Base-by-base conservation (phyloP, 2,113 vertebrate species). In the Probosciger aterrimus region DNA sequence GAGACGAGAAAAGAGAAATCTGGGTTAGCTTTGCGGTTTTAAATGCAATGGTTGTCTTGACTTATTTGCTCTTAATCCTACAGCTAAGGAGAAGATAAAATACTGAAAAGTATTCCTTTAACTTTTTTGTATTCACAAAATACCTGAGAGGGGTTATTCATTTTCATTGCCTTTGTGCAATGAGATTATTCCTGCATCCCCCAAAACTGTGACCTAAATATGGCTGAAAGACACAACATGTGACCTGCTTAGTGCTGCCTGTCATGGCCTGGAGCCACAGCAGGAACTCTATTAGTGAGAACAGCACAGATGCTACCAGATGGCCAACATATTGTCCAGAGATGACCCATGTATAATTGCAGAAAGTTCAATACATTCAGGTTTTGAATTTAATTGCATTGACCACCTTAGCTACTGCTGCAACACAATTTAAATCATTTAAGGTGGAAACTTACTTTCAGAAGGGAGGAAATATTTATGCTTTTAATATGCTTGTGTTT, bases 291-390 rank as follows among this genome's bases (percentile, higher is more conserved):
- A 98, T 99, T 98, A 99, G 98, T 98, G 98, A 98, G 98, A 98
- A 98, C 93, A 96, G 98, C 98, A 98, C 99, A 99, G 98, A 99
- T 99, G 99, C 98, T 98, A 98, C 98, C 99, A 99, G 99, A 99
- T 99, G 99, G 99, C 98, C 97, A 98, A 98, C 99, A 99, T 99
- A 99, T 99, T 99, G 99, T 99, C 98, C 98, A 98, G 98, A 98
- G 98, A 97, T 98, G 98, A 99, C 98, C 98, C 98, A 98, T 97
- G 98, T 98, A 98, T 99, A 99, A 99, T 99, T 98, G 98, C 98
- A 98, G 97, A 98, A 98, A 98, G 98, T 99, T 99, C 98, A 99
- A 98, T 98, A 98, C 98, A 97, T 98, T 99, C 98, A 98, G 98
- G 98, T 99, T 98, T 97, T 98, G 96, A 97, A 98, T 98, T 98